Conservation (phyloP, 2,888 invertebrate species). For the Pyralis farinalis region DNA sequence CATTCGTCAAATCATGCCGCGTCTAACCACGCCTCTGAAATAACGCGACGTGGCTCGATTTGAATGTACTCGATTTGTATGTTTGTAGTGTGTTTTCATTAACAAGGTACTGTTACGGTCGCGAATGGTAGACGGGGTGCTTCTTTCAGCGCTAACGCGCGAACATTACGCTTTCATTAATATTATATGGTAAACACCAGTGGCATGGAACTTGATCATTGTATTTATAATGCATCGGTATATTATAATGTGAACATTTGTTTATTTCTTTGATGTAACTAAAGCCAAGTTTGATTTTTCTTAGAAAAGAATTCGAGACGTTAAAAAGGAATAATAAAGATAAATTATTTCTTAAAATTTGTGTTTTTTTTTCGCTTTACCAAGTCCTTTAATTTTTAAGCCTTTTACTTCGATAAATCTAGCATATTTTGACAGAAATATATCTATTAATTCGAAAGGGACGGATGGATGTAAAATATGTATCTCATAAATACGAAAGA, state of each 20-base stretch:
- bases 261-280: conserved; percentile 79
- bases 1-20: too few species aligned
- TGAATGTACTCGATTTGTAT: too few species aligned
- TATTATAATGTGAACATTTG: conserved; percentile 61
- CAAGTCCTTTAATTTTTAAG: conserved; percentile 21
- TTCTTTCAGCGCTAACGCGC: conserved; percentile 24
- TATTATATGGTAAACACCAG: conserved; percentile 43
- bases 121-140: conserved; percentile 14
- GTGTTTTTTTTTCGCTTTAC: conserved; percentile 60
- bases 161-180: conserved; percentile 48
- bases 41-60: too few species aligned
- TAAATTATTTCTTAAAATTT: conserved; percentile 76
- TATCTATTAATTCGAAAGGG: too few species aligned
- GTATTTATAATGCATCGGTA: conserved; percentile 66
- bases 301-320: conserved; percentile 77
- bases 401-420: too few species aligned
- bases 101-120: too few species aligned
- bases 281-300: conserved; percentile 78
- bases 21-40: too few species aligned
- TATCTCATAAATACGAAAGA: too few species aligned
- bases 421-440: too few species aligned
- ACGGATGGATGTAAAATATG: too few species aligned
- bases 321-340: conserved; percentile 77
- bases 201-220: conserved; percentile 43
- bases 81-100: too few species aligned